phyloP scores from a whole-genome alignment of 2,888 invertebrate genomes.

The Saturnia japonica region DNA sequence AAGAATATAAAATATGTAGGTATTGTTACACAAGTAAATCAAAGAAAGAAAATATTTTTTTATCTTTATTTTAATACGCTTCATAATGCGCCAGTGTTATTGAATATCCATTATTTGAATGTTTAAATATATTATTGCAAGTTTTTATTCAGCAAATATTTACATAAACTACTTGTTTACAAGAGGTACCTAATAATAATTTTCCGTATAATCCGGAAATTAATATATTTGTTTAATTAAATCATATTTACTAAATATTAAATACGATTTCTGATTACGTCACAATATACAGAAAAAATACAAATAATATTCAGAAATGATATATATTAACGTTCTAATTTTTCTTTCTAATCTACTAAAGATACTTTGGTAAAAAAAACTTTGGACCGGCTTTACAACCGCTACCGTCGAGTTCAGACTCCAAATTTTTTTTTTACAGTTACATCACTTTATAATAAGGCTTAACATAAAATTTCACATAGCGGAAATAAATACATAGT shows the following conservation, averaged over 20 bases:
- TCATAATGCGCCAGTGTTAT: not conserved
- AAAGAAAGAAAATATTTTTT: too few relatives aligned
- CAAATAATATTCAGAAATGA: not conserved
- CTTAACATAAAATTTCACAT: too few relatives aligned
- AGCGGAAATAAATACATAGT: too few relatives aligned
- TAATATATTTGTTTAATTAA: too few relatives aligned
- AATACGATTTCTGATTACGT: not conserved
- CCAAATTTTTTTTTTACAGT: too few relatives aligned
- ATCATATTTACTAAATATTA: too few relatives aligned
- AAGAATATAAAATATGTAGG: too few relatives aligned
- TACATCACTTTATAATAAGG: too few relatives aligned
- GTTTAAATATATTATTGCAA: not conserved
- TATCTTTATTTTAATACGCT: not conserved
- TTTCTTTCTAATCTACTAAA: not conserved
- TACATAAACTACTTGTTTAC: not conserved
- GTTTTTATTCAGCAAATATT: not conserved
- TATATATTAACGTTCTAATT: not conserved
- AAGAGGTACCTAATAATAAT: not conserved
- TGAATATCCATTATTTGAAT: not conserved
- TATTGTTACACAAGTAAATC: too few relatives aligned
- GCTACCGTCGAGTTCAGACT: too few relatives aligned
- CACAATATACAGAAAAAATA: not conserved
- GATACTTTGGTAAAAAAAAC: not conserved
- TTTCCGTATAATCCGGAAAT: not conserved
- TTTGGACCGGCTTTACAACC: too few relatives aligned